phyloP scores from a whole-genome alignment of 2,888 invertebrate species.

The Parapristionchus giblindavisi region DNA sequence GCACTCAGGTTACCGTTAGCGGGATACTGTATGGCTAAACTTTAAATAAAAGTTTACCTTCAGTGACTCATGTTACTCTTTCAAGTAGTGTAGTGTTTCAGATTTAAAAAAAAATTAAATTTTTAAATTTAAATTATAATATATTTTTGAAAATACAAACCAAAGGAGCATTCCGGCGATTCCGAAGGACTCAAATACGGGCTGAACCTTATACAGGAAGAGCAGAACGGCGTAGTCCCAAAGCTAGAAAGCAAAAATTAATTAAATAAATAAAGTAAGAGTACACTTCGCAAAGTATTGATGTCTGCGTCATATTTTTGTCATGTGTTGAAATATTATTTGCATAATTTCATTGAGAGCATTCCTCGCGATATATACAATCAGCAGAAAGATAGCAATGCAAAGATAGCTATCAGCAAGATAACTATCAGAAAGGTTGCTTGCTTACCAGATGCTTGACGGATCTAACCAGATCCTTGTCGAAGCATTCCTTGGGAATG shows the following conservation, averaged over 20 bases:
- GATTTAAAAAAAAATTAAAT: too few relatives aligned
- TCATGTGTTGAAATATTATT: too few relatives aligned
- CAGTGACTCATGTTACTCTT: background rate
- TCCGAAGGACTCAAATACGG: conserved; percentile 49
- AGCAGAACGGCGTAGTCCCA: conserved; percentile 48
- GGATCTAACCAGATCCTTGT: conserved; percentile 59
- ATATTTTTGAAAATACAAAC: too few relatives aligned
- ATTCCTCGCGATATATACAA: conserved; percentile 6
- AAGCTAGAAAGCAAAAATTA: background rate
- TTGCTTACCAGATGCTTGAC: conserved; percentile 53
- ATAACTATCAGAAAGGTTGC: background rate
- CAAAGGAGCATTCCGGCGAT: conserved; percentile 49
- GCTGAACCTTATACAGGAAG: conserved; percentile 49
- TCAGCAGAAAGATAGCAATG: conserved; percentile 45
- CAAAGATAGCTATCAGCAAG: too few relatives aligned
- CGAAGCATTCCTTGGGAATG: conserved; percentile 66
- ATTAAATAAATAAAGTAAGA: background rate
- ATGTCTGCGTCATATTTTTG: too few relatives aligned
- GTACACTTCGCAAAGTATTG: too few relatives aligned
- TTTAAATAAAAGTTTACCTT: too few relatives aligned
- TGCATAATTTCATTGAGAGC: too few relatives aligned
- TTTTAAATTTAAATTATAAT: too few relatives aligned
- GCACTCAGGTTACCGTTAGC: too few relatives aligned
- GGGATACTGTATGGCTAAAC: too few relatives aligned
- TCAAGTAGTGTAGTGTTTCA: too few relatives aligned